These are phyloP conservation scores for Criorhina ranunculi DNA, from an alignment of 2,888 invertebrate species.

Conservation along the genomic window DNA sequence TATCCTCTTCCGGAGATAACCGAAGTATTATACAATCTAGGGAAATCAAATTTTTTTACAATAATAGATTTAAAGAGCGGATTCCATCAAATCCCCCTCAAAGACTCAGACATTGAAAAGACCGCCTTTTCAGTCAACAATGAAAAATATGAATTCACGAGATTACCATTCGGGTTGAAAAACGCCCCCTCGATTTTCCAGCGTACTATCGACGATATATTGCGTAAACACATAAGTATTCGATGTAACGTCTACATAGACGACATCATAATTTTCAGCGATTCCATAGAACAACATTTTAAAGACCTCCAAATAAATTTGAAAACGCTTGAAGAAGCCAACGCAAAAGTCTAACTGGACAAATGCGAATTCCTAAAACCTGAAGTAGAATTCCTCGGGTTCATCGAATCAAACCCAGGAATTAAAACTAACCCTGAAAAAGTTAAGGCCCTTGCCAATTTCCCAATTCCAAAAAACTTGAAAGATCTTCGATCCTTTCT, in stretches of 20 bases:
- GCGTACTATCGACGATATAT: constrained; percentile 1
- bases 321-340: not conserved
- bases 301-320: not conserved
- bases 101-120: not conserved
- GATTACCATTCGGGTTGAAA: not conserved
- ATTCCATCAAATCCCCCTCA: not conserved
- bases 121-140: not conserved
- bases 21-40: not conserved
- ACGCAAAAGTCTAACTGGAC: not conserved
- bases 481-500: not conserved
- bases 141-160: not conserved
- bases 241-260: not conserved
- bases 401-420: not conserved
- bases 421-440: not conserved
- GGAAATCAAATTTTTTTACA: not conserved
- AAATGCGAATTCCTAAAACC: not conserved
- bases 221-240: not conserved
- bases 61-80: not conserved
- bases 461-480: not conserved
- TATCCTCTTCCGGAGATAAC: not conserved
- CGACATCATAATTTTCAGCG: not conserved
- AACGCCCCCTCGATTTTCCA: constrained; percentile 32
- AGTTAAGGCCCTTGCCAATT: not conserved
- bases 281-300: not conserved
- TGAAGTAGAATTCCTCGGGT: not conserved